Base-by-base conservation (phyloP, 1,140 invertebrate species). In the Brachionus paranguensis region DNA sequence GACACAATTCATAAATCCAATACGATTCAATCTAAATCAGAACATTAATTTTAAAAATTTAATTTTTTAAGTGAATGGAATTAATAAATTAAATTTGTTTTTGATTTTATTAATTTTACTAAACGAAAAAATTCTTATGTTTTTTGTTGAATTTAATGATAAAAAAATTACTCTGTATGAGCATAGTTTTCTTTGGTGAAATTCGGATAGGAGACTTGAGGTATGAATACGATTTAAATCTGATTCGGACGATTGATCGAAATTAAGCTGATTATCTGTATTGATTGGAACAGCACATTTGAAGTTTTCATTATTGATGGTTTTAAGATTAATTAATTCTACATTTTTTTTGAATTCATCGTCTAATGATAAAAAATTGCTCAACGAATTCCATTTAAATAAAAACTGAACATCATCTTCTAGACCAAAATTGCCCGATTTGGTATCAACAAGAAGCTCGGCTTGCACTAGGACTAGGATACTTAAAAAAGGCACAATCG, bases 1-100 rank as follows among this genome's bases (percentile, higher is more conserved):
- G 96, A 87, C 97, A 98, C 10, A 99, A 91, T 90, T 98, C 96
- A 90, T 98, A 99, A 0, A 94, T 96, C 97, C 96, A 98, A 88
- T 97, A 99, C 53, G 93, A 93, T 88, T 98, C 96, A 81, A 98
- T 90, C 92, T 93, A 55, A 53, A 29, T 24, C 33, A 37, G 33
- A 37, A 37, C 0, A 37, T 7, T 37, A 37, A 37, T 37, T 37
- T 37, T 37, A 6, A 37, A 37, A 6, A 7, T 37, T 37, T 0
- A 37, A 6, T 37, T 37, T 37, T 37, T 37, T 7, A 37, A 37
- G 6, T 7, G 33, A 37, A 5, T 6, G 7, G 6, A 37, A 37
- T 37, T 37, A 37, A 37, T 37, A 37, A 37, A 37, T 7, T 20
- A 65, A 17, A 24, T 55, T 33, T 7, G 2, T 37, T 43, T n/a